Evolutionary conservation across 2,113 vertebrate genomes (phyloP).

Genomic region (Plotosus lineatus): DNA sequence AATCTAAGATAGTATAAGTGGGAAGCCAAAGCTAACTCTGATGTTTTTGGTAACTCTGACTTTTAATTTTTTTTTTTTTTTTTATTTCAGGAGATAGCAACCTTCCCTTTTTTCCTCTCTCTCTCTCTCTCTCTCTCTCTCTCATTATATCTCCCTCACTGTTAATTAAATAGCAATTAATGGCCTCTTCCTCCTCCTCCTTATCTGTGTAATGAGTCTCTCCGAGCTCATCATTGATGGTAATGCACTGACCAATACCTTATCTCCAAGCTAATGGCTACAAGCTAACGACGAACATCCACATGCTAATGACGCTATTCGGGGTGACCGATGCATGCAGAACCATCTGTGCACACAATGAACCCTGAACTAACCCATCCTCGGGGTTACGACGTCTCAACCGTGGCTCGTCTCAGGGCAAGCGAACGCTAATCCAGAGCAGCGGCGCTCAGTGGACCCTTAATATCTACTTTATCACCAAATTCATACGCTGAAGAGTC

Average conservation of each 20-base stretch:
- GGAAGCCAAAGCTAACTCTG: not conserved
- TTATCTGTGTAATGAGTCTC: constrained; percentile 45
- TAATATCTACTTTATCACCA: not conserved
- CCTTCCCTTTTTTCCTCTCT: constrained; percentile 46
- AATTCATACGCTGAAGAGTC: not conserved
- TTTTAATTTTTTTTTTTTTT: constrained; percentile 26
- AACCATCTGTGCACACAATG: not conserved
- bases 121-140: constrained; percentile 39
- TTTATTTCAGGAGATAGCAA: constrained; percentile 33
- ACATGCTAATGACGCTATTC: constrained; percentile 31
- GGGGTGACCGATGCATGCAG: not conserved
- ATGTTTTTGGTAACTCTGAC: not conserved
- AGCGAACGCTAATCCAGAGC: not conserved
- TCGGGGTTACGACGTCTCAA: not conserved
- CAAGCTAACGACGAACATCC: constrained; percentile 45
- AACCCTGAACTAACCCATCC: not conserved
- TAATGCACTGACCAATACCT: constrained; percentile 53
- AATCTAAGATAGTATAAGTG: not conserved
- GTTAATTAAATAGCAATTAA: constrained; percentile 58
- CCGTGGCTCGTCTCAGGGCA: not conserved
- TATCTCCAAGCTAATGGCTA: constrained; percentile 52
- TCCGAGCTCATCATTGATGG: constrained; percentile 44
- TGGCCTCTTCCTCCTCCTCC: constrained; percentile 25
- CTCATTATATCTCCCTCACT: constrained; percentile 39
- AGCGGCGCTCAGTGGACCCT: not conserved